These are phyloP conservation scores for Anagyrus pseudococci DNA, from an alignment of 2,888 invertebrate species.

Conservation along the genomic window DNA sequence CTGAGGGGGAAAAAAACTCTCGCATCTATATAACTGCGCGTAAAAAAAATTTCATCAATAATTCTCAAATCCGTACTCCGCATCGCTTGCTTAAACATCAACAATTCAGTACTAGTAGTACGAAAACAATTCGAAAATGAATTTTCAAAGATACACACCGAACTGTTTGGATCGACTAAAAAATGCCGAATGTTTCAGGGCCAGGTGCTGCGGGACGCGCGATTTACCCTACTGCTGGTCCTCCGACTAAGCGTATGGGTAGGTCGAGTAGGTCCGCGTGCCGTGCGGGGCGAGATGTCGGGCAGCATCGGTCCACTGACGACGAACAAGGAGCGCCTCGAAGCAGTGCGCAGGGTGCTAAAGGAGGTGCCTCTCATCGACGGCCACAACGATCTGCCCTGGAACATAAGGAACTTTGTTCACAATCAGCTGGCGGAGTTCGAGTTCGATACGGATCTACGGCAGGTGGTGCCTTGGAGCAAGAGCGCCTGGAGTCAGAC, in stretches of 20 bases:
- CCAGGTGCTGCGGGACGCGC: slow-evolving; percentile 11
- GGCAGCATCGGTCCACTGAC: slow-evolving; percentile 61
- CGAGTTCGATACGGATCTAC: slow-evolving; percentile 72
- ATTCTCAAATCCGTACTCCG: too few species aligned
- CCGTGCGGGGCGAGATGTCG: slow-evolving; percentile 51
- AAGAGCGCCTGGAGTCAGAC: slow-evolving; percentile 81
- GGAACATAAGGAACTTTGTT: slow-evolving; percentile 88
- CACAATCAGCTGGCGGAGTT: slow-evolving; percentile 77
- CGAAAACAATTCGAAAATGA: too few species aligned
- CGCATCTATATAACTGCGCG: too few species aligned
- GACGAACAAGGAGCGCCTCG: slow-evolving; percentile 67
- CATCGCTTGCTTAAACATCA: too few species aligned
- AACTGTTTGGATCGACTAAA: too few species aligned
- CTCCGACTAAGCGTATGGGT: slow-evolving; percentile 51
- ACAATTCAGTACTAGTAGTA: too few species aligned
- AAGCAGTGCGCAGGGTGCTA: slow-evolving; percentile 70
- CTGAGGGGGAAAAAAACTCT: too few species aligned
- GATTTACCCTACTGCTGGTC: slow-evolving; percentile 50
- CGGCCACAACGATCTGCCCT: slow-evolving; percentile 81
- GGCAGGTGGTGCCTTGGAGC: slow-evolving; percentile 77
- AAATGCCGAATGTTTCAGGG: slow-evolving; percentile 15
- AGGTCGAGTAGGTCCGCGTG: slow-evolving; percentile 56
- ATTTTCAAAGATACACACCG: too few species aligned
- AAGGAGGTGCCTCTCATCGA: slow-evolving; percentile 74
- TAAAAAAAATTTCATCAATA: too few species aligned